Conservation (phyloP, 2,888 invertebrate genomes). For the Dynastes hyllus region DNA sequence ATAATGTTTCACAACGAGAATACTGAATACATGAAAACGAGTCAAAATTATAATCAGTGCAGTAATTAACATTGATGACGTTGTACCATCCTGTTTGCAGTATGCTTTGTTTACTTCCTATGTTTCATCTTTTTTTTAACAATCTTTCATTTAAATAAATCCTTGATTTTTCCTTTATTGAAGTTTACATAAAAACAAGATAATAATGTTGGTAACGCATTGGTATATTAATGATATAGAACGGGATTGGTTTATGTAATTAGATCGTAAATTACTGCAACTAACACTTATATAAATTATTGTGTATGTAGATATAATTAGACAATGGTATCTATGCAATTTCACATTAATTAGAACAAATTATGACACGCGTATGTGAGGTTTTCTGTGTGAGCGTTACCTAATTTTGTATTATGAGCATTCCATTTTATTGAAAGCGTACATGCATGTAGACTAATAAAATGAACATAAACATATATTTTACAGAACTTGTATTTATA, state of each 20-base stretch:
- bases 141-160: conserved; percentile 37
- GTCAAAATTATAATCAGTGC: not conserved
- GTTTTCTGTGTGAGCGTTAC: conserved; percentile 4
- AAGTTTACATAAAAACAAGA: conserved; percentile 29
- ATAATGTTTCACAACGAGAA: not conserved
- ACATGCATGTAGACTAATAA: not conserved
- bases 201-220: conserved; percentile 8
- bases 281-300: conserved; percentile 34
- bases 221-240: conserved; percentile 31
- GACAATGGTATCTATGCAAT: conserved; percentile 23
- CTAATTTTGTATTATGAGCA: conserved; percentile 18
- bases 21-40: not conserved
- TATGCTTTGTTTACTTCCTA: conserved; percentile 21
- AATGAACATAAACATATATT: no score
- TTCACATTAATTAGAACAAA: conserved; percentile 35
- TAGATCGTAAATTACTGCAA: conserved; percentile 31
- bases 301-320: conserved; percentile 19
- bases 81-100: conserved; percentile 25
- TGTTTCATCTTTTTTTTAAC: conserved; percentile 24
- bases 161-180: conserved; percentile 38
- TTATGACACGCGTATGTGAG: conserved; percentile 13
- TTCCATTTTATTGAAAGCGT: conserved; percentile 25
- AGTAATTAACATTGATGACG: not conserved
- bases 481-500: no score
- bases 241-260: conserved; percentile 38